Conservation (phyloP, 2,113 vertebrate genomes). For the Glaucidium brasilianum region DNA sequence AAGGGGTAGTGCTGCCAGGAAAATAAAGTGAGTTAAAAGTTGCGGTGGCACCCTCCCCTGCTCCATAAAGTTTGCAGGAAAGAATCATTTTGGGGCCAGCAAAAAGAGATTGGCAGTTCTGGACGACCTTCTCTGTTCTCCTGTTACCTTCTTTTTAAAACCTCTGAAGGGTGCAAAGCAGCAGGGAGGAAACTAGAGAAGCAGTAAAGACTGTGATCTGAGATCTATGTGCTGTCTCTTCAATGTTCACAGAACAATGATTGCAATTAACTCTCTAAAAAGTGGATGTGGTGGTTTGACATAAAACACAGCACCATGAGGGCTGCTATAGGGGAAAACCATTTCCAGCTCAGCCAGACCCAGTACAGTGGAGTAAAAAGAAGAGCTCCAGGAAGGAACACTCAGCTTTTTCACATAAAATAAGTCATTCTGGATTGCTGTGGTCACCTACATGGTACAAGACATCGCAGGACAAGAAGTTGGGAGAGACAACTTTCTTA, state of each 20-base stretch:
- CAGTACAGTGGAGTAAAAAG: neutral
- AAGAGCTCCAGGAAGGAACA: neutral
- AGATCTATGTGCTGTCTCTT: neutral
- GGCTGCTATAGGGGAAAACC: too few relatives aligned
- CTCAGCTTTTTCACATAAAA: neutral
- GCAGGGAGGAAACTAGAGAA: neutral
- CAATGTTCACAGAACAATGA: accelerated
- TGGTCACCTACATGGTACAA: neutral
- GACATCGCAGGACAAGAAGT: neutral
- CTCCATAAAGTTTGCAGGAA: neutral
- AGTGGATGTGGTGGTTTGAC: too few relatives aligned
- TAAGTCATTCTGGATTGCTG: neutral
- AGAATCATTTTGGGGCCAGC: neutral
- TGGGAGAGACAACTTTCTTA: neutral
- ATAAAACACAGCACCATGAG: too few relatives aligned
- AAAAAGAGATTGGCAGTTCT: neutral
- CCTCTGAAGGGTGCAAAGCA: neutral
- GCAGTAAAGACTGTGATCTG: neutral
- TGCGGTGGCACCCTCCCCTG: neutral
- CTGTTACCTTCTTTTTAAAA: neutral
- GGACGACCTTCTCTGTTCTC: neutral
- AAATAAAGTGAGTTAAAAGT: neutral
- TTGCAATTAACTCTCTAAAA: neutral
- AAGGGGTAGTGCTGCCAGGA: neutral
- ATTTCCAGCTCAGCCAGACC: too few relatives aligned